Conservation (phyloP, 1,140 invertebrate species). For the Portunus trituberculatus region DNA sequence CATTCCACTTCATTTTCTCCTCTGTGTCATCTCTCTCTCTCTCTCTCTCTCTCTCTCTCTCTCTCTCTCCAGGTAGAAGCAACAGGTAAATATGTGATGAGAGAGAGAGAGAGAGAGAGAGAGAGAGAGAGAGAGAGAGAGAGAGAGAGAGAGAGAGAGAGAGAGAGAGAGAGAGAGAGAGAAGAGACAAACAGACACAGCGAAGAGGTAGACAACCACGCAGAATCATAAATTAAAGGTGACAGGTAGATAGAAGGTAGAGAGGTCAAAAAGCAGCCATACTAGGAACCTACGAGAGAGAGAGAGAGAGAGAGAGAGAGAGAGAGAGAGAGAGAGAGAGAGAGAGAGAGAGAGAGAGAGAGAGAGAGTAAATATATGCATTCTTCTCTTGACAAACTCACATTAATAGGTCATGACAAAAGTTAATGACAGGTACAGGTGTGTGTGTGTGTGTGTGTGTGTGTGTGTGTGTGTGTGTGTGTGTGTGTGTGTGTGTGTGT, state of each 20-base stretch:
- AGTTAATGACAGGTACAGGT: too few relatives aligned
- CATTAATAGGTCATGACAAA: too few relatives aligned
- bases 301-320: neutral
- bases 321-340: too few relatives aligned
- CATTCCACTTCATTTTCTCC: neutral
- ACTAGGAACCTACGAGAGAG: neutral
- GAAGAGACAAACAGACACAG: neutral
- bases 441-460: slow-evolving; percentile 32
- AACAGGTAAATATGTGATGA: neutral
- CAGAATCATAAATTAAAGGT: slow-evolving; percentile 24
- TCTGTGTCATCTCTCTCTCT: neutral
- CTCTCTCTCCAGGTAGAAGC: neutral
- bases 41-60: neutral
- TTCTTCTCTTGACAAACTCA: too few relatives aligned
- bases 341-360: too few relatives aligned
- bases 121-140: slow-evolving; percentile 6
- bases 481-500: slow-evolving; percentile 53
- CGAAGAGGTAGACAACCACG: neutral
- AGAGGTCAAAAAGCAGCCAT: neutral
- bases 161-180: neutral
- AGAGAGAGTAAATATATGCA: too few relatives aligned
- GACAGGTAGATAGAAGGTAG: slow-evolving; percentile 9
- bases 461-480: slow-evolving; percentile 52
- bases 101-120: neutral
- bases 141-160: slow-evolving; percentile 10